Evolutionary conservation across 1,140 invertebrate species (phyloP).

Genomic region (Aphelenchoides fujianensis): DNA sequence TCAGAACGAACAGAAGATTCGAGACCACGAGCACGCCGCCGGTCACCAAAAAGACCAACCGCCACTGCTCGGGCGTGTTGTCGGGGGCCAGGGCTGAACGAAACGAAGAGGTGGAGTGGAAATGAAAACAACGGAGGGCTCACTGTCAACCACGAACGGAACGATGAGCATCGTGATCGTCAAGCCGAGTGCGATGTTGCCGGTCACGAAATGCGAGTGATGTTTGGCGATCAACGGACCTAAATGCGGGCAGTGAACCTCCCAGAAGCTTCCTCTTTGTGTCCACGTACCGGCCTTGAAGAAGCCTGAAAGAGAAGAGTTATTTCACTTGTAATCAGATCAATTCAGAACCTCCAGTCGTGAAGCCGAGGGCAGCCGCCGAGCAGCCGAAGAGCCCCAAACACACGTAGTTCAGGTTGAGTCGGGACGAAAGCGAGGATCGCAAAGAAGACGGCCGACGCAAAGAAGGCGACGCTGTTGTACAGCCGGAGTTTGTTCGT

Average conservation of each 20-base stretch:
- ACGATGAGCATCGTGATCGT: constrained; percentile 30
- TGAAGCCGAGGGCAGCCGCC: constrained; percentile 24
- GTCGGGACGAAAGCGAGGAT: constrained; percentile 13
- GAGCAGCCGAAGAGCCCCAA: constrained; percentile 17
- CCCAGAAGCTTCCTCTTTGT: no score
- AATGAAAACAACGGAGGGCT: neutral
- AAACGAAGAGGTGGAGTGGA: neutral
- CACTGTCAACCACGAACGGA: constrained; percentile 22
- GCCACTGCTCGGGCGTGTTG: constrained; percentile 38
- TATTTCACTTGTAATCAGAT: no score
- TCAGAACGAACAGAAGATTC: constrained; percentile 39
- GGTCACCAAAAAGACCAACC: constrained; percentile 48
- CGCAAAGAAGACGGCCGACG: constrained; percentile 20
- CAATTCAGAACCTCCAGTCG: no score
- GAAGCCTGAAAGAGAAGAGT: no score
- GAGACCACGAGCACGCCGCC: constrained; percentile 42
- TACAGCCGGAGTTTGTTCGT: constrained; percentile 30
- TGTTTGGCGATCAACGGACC: constrained; percentile 27
- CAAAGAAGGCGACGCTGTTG: constrained; percentile 27
- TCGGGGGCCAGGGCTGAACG: constrained; percentile 29
- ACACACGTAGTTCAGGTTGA: constrained; percentile 5
- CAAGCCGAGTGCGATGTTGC: constrained; percentile 27
- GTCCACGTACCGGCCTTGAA: constrained; percentile 34
- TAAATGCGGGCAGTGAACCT: no score
- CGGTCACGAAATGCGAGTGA: constrained; percentile 31